Conservation (phyloP, 1,140 invertebrate genomes). For the Microvelia longipes region DNA sequence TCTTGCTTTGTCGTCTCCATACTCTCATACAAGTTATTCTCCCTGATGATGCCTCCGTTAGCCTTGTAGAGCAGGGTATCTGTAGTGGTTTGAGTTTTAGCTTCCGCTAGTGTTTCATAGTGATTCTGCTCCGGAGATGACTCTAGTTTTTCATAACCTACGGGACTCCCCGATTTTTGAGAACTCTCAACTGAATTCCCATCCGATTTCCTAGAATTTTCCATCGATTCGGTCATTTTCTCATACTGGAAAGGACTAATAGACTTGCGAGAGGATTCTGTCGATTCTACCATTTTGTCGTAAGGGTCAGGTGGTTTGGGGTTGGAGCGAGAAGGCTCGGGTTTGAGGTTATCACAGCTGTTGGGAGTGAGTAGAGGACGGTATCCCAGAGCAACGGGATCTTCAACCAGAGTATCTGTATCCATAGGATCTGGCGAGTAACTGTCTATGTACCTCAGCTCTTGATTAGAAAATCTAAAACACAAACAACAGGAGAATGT, state of each 20-base stretch:
- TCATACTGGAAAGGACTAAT: slow-evolving; percentile 12
- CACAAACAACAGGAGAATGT: too few species aligned
- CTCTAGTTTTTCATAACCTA: neutral
- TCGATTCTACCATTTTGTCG: neutral
- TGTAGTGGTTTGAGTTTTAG: neutral
- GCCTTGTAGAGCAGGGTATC: neutral
- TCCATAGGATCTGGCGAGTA: slow-evolving; percentile 34
- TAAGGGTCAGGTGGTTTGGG: slow-evolving; percentile 1
- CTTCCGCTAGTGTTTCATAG: neutral
- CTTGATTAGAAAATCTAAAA: slow-evolving; percentile 34
- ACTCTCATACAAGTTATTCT: slow-evolving; percentile 10
- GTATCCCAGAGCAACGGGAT: slow-evolving; percentile 11
- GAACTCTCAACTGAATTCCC: neutral
- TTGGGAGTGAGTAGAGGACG: slow-evolving; percentile 12
- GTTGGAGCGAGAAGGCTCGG: slow-evolving; percentile 1
- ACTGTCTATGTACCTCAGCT: slow-evolving; percentile 39
- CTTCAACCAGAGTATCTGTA: slow-evolving; percentile 16
- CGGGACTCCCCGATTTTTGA: neutral
- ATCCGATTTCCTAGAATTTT: neutral
- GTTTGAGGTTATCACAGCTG: slow-evolving; percentile 12
- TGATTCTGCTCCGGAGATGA: neutral
- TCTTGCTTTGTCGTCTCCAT: slow-evolving; percentile 3
- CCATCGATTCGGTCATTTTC: slow-evolving; percentile 9
- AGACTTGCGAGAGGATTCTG: neutral
- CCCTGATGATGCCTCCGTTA: neutral